Evolutionary conservation across 2,113 vertebrate genomes (phyloP).

Genomic region (Aramus guarauna): DNA sequence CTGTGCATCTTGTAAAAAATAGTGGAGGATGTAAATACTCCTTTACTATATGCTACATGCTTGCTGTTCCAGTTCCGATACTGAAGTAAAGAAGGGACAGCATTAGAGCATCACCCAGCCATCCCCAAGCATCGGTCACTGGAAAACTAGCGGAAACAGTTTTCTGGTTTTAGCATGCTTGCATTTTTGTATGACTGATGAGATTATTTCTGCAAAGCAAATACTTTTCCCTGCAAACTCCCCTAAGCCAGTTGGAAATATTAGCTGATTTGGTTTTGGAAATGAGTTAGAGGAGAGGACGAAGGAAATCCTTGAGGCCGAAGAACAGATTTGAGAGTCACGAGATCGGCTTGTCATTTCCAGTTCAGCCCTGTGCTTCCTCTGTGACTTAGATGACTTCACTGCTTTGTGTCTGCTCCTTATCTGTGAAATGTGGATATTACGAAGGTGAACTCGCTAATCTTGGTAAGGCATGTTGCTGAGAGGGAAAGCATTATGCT

Average conservation of each 20-base stretch:
- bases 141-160: neutral
- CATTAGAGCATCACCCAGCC: neutral
- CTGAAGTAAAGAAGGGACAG: neutral
- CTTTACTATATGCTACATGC: neutral
- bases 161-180: neutral
- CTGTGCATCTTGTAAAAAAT: neutral
- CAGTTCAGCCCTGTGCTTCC: neutral
- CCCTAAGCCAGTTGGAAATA: neutral
- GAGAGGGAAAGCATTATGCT: slow-evolving; percentile 14
- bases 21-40: neutral
- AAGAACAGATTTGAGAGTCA: neutral
- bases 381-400: neutral
- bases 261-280: neutral
- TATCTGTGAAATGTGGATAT: neutral
- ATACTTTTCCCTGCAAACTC: neutral
- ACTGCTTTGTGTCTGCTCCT: slow-evolving; percentile 28
- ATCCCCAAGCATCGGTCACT: neutral
- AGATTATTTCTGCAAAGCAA: neutral
- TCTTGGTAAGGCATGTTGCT: neutral
- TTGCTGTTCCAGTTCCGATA: neutral
- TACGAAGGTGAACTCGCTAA: neutral
- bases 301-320: slow-evolving; percentile 12
- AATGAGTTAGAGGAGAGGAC: neutral
- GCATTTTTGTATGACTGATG: neutral
- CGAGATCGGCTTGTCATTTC: neutral